Conservation (phyloP, 2,113 vertebrate species). For the Vimba vimba region DNA sequence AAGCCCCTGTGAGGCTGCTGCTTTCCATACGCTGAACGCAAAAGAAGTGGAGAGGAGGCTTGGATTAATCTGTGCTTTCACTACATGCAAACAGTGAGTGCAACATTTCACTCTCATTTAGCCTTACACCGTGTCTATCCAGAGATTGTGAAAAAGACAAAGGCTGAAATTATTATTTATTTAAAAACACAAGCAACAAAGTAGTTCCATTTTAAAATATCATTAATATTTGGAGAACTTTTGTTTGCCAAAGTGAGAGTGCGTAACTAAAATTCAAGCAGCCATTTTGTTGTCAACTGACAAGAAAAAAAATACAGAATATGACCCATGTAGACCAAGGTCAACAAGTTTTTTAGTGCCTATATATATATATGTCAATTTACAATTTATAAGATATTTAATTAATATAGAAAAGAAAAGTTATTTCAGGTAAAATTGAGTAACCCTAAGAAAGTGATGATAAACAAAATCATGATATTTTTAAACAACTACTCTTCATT, state of each 20-base stretch:
- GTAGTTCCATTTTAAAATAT: background rate
- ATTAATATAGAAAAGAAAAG: too few species aligned
- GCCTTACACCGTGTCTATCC: background rate
- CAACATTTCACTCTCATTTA: background rate
- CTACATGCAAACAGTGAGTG: conserved; percentile 10
- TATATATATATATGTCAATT: background rate
- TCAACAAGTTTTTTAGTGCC: too few species aligned
- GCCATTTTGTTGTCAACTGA: background rate
- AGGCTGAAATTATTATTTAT: background rate
- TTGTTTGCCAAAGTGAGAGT: background rate
- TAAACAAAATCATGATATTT: too few species aligned
- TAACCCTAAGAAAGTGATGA: too few species aligned
- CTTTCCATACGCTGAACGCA: conserved; percentile 5
- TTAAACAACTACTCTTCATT: too few species aligned
- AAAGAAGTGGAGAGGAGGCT: background rate
- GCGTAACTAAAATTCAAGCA: background rate
- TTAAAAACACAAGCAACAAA: background rate
- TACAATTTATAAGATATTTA: background rate
- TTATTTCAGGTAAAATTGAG: too few species aligned
- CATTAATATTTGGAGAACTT: background rate
- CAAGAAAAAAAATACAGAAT: background rate
- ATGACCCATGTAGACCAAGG: background rate
- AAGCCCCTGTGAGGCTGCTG: conserved; percentile 37
- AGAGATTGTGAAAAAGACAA: background rate
- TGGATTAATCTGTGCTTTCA: background rate